phyloP scores from a whole-genome alignment of 2,888 invertebrate genomes.

The Plusia festucae region DNA sequence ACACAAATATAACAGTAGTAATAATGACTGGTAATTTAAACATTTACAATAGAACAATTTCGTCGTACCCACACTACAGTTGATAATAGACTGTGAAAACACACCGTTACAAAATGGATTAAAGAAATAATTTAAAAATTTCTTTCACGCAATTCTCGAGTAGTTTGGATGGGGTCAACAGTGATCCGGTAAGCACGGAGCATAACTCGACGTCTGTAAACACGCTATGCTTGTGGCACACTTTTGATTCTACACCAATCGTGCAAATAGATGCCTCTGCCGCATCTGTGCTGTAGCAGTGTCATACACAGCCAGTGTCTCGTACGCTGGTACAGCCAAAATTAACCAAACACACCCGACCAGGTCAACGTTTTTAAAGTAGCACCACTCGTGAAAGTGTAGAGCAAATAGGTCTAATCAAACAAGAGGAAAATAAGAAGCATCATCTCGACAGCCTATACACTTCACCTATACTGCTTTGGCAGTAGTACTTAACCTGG shows the following conservation, averaged over 20 bases:
- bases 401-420: constrained; percentile 83
- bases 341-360: constrained; percentile 80
- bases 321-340: constrained; percentile 72
- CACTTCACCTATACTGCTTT: constrained; percentile 62
- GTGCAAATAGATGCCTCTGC: constrained; percentile 72
- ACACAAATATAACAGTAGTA: constrained; percentile 9
- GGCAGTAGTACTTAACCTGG: constrained; percentile 52
- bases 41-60: constrained; percentile 43
- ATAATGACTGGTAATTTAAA: constrained; percentile 28
- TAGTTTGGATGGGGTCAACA: constrained; percentile 67
- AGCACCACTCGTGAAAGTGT: constrained; percentile 85
- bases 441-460: constrained; percentile 67
- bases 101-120: constrained; percentile 67
- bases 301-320: constrained; percentile 61
- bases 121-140: constrained; percentile 64
- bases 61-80: constrained; percentile 42
- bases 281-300: constrained; percentile 59
- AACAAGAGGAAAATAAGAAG: constrained; percentile 80
- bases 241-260: constrained; percentile 74
- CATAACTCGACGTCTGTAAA: constrained; percentile 70
- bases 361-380: constrained; percentile 86
- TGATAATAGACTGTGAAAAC: constrained; percentile 63
- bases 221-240: constrained; percentile 76
- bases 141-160: constrained; percentile 66
- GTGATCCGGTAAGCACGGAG: constrained; percentile 63